Percentiles rank a stretch among this genome's conserved stretches.
These are phyloP conservation scores for Callimorpha dominula DNA, from an alignment of 2,888 invertebrate species.

Conservation along the genomic window DNA sequence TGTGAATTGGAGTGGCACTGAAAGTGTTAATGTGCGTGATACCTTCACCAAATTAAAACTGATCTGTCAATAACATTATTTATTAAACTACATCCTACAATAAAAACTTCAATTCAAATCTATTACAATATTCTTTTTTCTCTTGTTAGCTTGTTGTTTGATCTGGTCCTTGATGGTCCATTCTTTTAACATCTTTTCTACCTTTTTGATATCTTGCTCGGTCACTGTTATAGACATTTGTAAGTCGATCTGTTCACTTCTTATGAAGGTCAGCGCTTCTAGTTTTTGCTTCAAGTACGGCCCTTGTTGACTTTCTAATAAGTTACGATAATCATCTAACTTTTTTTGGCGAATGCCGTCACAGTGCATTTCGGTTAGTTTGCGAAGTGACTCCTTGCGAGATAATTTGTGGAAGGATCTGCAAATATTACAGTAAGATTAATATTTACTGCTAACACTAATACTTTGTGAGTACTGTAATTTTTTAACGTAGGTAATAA, in stretches of 20 bases:
- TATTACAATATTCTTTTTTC: conserved; percentile 70
- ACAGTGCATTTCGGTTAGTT: conserved; percentile 91
- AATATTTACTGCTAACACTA: not conserved
- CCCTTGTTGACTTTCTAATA: conserved; percentile 91
- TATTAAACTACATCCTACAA: conserved; percentile 30
- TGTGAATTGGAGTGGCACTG: too few species aligned
- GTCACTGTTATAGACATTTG: conserved; percentile 89
- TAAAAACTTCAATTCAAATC: conserved; percentile 52
- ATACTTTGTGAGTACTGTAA: too few species aligned
- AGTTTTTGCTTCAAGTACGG: conserved; percentile 91
- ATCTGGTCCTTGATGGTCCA: conserved; percentile 76
- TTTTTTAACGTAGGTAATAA: too few species aligned
- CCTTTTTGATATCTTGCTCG: conserved; percentile 88
- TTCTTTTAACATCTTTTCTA: conserved; percentile 85
- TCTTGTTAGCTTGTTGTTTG: conserved; percentile 75
- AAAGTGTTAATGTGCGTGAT: too few species aligned
- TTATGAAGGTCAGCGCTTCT: conserved; percentile 90
- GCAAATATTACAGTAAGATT: conserved; percentile 12
- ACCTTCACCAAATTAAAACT: conserved; percentile 10
- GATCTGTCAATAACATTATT: conserved; percentile 33
- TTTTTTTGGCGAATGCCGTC: conserved; percentile 89
- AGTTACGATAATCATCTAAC: conserved; percentile 88
- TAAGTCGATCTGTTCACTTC: conserved; percentile 90
- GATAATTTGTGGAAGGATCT: conserved; percentile 87
- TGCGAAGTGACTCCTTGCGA: conserved; percentile 91